Evolutionary conservation across 1,140 invertebrate species (phyloP), one percentile per base, ranked within the genome.

Genomic region (Drosophila guanche): DNA sequence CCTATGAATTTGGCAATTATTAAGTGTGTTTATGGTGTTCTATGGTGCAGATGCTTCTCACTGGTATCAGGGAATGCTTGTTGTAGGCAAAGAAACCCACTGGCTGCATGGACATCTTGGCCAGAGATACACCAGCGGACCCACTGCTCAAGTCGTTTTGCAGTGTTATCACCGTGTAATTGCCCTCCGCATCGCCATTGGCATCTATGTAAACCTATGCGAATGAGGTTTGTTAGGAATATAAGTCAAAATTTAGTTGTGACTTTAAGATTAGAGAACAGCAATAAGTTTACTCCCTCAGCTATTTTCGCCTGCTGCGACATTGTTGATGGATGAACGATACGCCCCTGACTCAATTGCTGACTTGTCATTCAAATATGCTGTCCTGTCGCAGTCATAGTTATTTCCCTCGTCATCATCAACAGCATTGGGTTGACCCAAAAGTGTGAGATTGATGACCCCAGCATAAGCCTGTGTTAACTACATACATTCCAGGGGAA

Each of bases 151-250:
- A 67, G 76, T 95, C 94, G 67, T 93, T 92, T 41, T 95, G 93
- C n/a, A 95, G 92, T 0, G 95, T 94, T 10, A 98, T 94, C 1
- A 98, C 94, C 0, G 97, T 96, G 90, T 97, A 98, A 91, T 98
- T 98, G 2, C 97, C 97, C 85, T 97, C 96, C 0, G 97, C 97
- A 90, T 98, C 97, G 1, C 97, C 97, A 88, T 97, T 96, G 3
- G 93, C 93, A 85, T 98, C 97, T 68, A 98, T 97, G 61, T 95
- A 94, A 0, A 97, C 95, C 94, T 96, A 16, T 29, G 16, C 59
- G 6, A 25, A 50, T 33, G 10, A 8, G 3, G 8, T 33, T 33
- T 7, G 27, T 29, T 7, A 29, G 27, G 27, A 2, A 7, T 2
- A 29, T 5, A 40, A 4, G 40, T 8, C 12, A 43, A 29, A 5